Evolutionary conservation across 2,888 invertebrate species (phyloP).

Genomic region (Campaea margaritaria): DNA sequence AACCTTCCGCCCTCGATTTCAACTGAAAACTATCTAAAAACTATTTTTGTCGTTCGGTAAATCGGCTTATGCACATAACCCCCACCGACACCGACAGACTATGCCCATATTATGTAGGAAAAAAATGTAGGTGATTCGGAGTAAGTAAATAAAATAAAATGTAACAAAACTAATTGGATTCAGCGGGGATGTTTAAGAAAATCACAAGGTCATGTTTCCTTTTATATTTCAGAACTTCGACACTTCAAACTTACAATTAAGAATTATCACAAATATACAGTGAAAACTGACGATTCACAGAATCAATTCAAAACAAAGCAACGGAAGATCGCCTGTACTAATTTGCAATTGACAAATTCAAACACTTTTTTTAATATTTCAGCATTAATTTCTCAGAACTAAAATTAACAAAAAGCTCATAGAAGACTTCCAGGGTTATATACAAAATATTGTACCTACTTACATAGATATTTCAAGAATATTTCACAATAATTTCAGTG

Average conservation of each 20-base stretch:
- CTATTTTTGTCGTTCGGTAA: too few relatives aligned
- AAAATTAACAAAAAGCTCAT: neutral
- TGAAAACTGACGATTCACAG: slow-evolving; percentile 82
- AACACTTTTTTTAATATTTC: neutral
- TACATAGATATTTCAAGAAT: slow-evolving; percentile 29
- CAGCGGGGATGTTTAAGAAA: slow-evolving; percentile 8
- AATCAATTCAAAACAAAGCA: slow-evolving; percentile 72
- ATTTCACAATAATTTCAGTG: slow-evolving; percentile 48
- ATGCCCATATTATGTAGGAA: too few relatives aligned
- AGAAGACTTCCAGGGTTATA: neutral
- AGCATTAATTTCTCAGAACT: neutral
- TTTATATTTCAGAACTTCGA: slow-evolving; percentile 64
- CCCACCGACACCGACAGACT: too few relatives aligned
- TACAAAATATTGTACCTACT: neutral
- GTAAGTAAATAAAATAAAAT: neutral
- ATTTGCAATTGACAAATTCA: neutral
- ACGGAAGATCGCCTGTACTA: slow-evolving; percentile 55
- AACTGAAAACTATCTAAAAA: too few relatives aligned
- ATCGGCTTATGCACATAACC: too few relatives aligned
- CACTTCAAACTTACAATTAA: slow-evolving; percentile 72
- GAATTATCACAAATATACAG: slow-evolving; percentile 81
- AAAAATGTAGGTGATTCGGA: too few relatives aligned
- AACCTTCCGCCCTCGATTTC: neutral
- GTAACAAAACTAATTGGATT: too few relatives aligned
- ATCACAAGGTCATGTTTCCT: slow-evolving; percentile 45